These are phyloP conservation scores for Andrena chrysosceles DNA, from an alignment of 2,888 invertebrate species.

Conservation along the genomic window DNA sequence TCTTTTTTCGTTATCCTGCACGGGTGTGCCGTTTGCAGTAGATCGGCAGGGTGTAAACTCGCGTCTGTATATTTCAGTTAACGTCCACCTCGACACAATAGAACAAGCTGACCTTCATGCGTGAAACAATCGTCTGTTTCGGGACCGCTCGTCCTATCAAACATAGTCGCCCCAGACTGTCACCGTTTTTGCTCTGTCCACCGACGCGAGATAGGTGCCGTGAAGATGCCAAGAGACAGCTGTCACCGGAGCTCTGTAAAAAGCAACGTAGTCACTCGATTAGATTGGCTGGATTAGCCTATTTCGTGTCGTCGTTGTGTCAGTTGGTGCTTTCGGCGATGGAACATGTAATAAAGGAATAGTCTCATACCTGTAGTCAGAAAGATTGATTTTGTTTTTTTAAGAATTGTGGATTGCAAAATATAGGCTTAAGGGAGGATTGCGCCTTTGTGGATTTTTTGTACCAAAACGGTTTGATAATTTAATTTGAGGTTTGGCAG, in stretches of 20 bases:
- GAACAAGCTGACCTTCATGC: conserved; percentile 48
- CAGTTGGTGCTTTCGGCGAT: neutral
- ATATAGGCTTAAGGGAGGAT: no score
- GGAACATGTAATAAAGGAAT: neutral
- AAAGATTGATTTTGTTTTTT: no score
- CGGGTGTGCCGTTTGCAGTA: conserved; percentile 30
- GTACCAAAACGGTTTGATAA: no score
- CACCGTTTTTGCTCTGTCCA: conserved; percentile 93
- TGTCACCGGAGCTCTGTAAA: conserved; percentile 91
- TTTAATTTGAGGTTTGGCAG: no score
- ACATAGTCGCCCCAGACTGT: conserved; percentile 91
- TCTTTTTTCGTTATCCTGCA: conserved; percentile 64
- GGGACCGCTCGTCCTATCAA: conserved; percentile 80
- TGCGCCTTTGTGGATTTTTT: no score
- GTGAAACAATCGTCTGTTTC: conserved; percentile 68
- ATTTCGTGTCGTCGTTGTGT: neutral
- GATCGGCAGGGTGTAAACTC: conserved; percentile 7
- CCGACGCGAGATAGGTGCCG: conserved; percentile 92
- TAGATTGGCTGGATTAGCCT: neutral
- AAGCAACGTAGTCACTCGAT: conserved; percentile 22
- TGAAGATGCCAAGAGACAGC: conserved; percentile 96
- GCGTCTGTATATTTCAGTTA: conserved; percentile 13
- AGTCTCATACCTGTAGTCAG: no score
- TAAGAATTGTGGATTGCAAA: no score
- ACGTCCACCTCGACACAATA: conserved; percentile 44